Conservation (phyloP, 2,113 vertebrate species). For the Nerophis lumbriciformis region DNA sequence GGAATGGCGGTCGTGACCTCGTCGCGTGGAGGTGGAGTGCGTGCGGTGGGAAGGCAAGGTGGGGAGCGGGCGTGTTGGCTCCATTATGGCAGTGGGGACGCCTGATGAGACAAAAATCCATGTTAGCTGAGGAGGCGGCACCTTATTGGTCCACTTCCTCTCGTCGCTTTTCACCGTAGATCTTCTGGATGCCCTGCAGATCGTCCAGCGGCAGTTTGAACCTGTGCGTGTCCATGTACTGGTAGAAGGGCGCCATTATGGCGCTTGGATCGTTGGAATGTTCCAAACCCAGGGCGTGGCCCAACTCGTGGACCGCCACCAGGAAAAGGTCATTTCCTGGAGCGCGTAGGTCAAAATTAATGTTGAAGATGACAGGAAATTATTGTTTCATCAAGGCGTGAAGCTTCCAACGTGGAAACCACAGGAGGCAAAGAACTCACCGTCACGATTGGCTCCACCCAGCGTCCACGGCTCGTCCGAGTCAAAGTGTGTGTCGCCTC, state of each 20-base stretch:
- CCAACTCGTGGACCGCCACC: slow-evolving; percentile 93
- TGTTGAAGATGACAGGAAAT: not conserved
- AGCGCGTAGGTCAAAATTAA: not conserved
- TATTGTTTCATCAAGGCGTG: not conserved
- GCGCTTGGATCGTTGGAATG: slow-evolving; percentile 96
- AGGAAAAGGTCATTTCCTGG: slow-evolving; percentile 93
- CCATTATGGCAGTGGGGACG: slow-evolving; percentile 87
- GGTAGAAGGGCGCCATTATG: slow-evolving; percentile 99
- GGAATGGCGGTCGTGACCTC: slow-evolving; percentile 82
- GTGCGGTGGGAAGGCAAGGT: slow-evolving; percentile 87
- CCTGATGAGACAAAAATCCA: slow-evolving; percentile 66
- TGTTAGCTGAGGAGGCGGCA: not conserved
- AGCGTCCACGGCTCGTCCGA: slow-evolving; percentile 97
- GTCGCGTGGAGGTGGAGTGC: slow-evolving; percentile 82
- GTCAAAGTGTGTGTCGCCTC: slow-evolving; percentile 97
- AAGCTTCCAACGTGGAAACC: not conserved
- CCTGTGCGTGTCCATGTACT: slow-evolving; percentile 98
- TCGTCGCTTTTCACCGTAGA: slow-evolving; percentile 80
- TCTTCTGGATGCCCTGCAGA: slow-evolving; percentile 97
- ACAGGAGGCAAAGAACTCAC: slow-evolving; percentile 61
- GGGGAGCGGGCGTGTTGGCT: slow-evolving; percentile 89
- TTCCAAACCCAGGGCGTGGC: slow-evolving; percentile 89
- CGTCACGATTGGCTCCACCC: slow-evolving; percentile 91
- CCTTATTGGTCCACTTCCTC: not conserved
- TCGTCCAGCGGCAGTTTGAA: slow-evolving; percentile 97